A percentile compares a stretch with the other conserved stretches of the same genome.
These are phyloP conservation scores for Epinotia brunnichana DNA, from an alignment of 2,888 invertebrate species.

Conservation along the genomic window DNA sequence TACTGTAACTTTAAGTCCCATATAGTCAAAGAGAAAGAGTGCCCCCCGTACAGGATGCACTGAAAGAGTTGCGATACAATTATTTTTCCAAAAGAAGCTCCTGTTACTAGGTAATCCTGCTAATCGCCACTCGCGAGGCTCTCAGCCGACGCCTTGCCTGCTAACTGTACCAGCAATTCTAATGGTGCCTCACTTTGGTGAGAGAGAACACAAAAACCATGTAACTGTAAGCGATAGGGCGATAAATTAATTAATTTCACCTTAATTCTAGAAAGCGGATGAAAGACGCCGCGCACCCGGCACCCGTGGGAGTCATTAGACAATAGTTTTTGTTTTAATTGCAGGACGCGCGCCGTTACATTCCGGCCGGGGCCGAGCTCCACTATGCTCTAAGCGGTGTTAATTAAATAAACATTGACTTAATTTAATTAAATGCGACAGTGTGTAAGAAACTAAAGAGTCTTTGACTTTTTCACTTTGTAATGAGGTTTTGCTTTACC, in stretches of 20 bases:
- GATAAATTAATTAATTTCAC: slow-evolving; percentile 42
- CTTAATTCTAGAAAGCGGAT: slow-evolving; percentile 43
- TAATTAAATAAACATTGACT: slow-evolving; percentile 40
- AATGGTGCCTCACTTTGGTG: slow-evolving; percentile 25
- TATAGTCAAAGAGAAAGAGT: too few species aligned
- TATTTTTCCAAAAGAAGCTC: too few species aligned
- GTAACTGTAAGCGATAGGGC: slow-evolving; percentile 41
- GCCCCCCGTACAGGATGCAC: too few species aligned
- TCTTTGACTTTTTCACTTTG: background rate
- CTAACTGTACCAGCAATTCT: slow-evolving; percentile 23
- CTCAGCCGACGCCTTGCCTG: background rate
- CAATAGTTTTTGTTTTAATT: slow-evolving; percentile 62
- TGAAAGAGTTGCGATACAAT: too few species aligned
- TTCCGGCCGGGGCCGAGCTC: slow-evolving; percentile 46
- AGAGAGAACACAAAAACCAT: slow-evolving; percentile 36
- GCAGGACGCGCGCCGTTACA: slow-evolving; percentile 57
- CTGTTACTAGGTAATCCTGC: background rate
- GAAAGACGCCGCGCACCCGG: slow-evolving; percentile 26
- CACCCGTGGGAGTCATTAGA: slow-evolving; percentile 46
- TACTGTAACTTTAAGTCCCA: too few species aligned
- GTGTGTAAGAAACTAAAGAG: slow-evolving; percentile 15
- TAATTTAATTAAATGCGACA: slow-evolving; percentile 24
- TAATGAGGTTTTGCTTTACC: background rate
- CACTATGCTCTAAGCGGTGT: slow-evolving; percentile 33
- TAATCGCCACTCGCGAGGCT: background rate